Evolutionary conservation across 2,113 vertebrate species (phyloP), one percentile per base, ranked within the genome.

Genomic region (Bostrychus sinensis): DNA sequence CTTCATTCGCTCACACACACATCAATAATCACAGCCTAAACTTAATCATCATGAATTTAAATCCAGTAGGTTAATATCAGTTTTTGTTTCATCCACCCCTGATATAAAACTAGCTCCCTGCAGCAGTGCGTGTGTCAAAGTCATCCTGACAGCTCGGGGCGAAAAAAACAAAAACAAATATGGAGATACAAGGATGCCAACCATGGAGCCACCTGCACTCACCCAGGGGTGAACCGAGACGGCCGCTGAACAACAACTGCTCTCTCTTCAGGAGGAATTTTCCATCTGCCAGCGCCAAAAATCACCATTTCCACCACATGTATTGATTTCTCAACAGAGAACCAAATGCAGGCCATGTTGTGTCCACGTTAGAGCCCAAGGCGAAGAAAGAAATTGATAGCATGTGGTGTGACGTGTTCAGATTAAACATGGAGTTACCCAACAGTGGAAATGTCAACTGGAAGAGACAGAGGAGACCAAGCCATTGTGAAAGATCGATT

Each of bases 131-230:
- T 17, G 45, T 72, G 37, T 37, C 58, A 41, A 48, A 71, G 54
- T 19, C 30, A 51, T 69, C 54, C 59, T 61, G 34, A 77, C 54
- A 10, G 45, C 60, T 66, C 25, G 34, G 56, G 67, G 56, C 56
- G 66, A 69, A 65, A 63, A 25, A 22, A 81, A 51, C 56, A 67
- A 69, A 65, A 63, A 25, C 25, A 81, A 51, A 82, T 81, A 62
- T 68, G 69, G 62, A 72, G 69, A 61, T 25, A 30, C 17, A 50
- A 11, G 9, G 56, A 59, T 69, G 55, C 69, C 68, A 79, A 68
- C 41, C 12, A n/a, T 43, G 36, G 78, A 53, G 41, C 41, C 58
- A 82, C 73, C 80, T 85, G 77, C 46, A 80, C 17, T 48, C 58
- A 54, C 81, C 68, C 57, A 56, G 59, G 75, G 81, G 59, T 68